phyloP scores from a whole-genome alignment of 1,140 invertebrate species.

The Bombus pyrosoma region DNA sequence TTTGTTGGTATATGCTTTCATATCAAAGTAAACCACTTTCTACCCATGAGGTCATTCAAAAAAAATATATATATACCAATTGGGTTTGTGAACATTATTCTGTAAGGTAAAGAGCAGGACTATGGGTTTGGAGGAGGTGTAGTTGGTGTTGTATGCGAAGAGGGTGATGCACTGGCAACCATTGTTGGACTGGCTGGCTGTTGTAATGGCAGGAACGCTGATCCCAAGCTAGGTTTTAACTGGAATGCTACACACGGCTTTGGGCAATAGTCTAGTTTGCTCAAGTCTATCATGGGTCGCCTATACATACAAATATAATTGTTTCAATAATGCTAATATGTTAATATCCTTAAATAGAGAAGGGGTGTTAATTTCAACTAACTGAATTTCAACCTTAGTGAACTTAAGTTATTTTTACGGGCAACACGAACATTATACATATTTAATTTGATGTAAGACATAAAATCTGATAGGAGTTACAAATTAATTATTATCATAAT shows the following conservation, averaged over 20 bases:
- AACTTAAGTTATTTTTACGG: background rate
- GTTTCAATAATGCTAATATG: constrained; percentile 21
- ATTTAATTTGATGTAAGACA: background rate
- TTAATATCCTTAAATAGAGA: background rate
- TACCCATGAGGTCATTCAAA: constrained; percentile 71
- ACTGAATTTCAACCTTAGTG: background rate
- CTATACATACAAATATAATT: constrained; percentile 66
- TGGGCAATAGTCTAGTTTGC: constrained; percentile 80
- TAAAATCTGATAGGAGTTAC: background rate
- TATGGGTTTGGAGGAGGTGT: constrained; percentile 83
- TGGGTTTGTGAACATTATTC: constrained; percentile 71
- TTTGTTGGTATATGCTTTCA: constrained; percentile 68
- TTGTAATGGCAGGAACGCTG: constrained; percentile 91
- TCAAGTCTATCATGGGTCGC: constrained; percentile 82
- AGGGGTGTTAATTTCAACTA: background rate
- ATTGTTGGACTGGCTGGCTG: constrained; percentile 81
- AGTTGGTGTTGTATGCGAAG: constrained; percentile 79
- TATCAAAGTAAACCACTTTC: constrained; percentile 71
- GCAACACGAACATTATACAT: background rate
- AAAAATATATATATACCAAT: constrained; percentile 73
- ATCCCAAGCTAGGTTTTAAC: constrained; percentile 90
- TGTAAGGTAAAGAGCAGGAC: constrained; percentile 74
- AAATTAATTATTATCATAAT: background rate
- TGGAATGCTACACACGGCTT: constrained; percentile 89
- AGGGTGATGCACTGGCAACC: constrained; percentile 73